A percentile compares a stretch with the other conserved stretches of the same genome.
Evolutionary conservation across 2,797 vertebrate genomes (phyloP).

Genomic region (Oreochromis grahami): DNA sequence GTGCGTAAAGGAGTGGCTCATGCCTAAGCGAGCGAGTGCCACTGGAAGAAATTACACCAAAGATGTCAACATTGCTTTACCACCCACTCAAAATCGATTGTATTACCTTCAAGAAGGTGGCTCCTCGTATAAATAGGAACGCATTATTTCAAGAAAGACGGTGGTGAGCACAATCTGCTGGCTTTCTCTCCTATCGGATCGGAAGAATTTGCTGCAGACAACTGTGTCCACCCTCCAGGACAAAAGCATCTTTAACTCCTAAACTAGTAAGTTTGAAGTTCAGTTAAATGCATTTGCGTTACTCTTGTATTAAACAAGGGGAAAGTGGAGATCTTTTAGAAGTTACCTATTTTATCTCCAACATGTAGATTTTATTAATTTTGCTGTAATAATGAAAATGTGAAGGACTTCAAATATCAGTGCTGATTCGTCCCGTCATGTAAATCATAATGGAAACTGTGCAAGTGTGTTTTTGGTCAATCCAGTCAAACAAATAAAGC

Average conservation of each 20-base stretch:
- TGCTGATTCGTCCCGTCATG: neutral
- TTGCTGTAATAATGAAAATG: neutral
- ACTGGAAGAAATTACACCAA: conserved; percentile 74
- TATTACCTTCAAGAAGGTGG: conserved; percentile 80
- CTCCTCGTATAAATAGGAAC: conserved; percentile 84
- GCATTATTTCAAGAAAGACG: conserved; percentile 73
- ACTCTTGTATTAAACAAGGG: neutral
- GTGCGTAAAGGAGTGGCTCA: conserved; percentile 74
- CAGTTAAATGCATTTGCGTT: neutral
- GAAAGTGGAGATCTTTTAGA: neutral
- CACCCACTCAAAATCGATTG: conserved; percentile 94
- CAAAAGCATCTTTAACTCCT: conserved; percentile 53
- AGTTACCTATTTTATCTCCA: neutral
- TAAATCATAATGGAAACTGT: neutral
- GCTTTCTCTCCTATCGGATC: conserved; percentile 38
- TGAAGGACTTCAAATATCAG: neutral
- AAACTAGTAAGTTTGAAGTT: conserved; percentile 70
- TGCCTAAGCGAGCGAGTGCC: conserved; percentile 77
- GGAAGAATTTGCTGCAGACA: conserved; percentile 57
- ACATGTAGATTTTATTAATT: neutral
- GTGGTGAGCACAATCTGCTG: conserved; percentile 64
- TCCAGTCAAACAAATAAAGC: neutral
- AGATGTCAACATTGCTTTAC: conserved; percentile 82
- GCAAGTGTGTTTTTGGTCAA: neutral
- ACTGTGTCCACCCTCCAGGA: conserved; percentile 50